Percentiles rank a stretch among this genome's conserved stretches.
Conservation (phyloP, 2,888 invertebrate genomes). For the Petrolisthes cinctipes region DNA sequence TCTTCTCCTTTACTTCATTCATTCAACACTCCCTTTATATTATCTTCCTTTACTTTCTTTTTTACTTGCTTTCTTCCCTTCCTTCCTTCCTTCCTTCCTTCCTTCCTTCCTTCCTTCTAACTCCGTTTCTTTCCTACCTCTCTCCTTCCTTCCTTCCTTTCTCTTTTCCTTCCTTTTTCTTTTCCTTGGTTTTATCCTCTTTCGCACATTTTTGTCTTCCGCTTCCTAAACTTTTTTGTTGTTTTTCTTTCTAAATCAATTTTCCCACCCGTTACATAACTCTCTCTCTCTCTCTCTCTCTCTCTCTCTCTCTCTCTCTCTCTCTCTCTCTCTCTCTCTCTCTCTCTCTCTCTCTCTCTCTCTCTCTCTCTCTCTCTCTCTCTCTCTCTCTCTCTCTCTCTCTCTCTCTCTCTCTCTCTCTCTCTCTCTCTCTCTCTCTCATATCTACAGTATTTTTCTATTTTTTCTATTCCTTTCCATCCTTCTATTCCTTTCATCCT, state of each 20-base stretch:
- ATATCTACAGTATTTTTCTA: too few species aligned
- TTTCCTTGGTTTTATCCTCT: not conserved
- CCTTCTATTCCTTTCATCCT: not conserved
- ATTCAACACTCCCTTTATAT: too few species aligned
- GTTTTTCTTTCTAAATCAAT: not conserved
- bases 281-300: not conserved
- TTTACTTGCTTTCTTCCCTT: too few species aligned
- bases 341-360: not conserved
- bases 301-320: constrained; percentile 18
- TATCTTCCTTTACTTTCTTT: too few species aligned
- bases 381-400: constrained; percentile 10
- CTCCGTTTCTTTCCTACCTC: too few species aligned
- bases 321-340: constrained; percentile 15
- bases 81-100: too few species aligned
- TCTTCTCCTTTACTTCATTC: too few species aligned
- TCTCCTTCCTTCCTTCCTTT: too few species aligned
- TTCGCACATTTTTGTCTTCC: not conserved
- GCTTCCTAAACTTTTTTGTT: not conserved
- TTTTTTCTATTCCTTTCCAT: not conserved
- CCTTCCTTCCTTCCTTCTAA: too few species aligned
- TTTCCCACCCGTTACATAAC: not conserved
- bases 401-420: not conserved
- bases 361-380: constrained; percentile 4
- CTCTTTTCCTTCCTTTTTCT: not conserved
- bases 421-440: constrained; percentile 23